Evolutionary conservation across 2,797 vertebrate genomes (phyloP), one percentile per base, ranked within the genome.

Genomic region (Austrolebias charrua): DNA sequence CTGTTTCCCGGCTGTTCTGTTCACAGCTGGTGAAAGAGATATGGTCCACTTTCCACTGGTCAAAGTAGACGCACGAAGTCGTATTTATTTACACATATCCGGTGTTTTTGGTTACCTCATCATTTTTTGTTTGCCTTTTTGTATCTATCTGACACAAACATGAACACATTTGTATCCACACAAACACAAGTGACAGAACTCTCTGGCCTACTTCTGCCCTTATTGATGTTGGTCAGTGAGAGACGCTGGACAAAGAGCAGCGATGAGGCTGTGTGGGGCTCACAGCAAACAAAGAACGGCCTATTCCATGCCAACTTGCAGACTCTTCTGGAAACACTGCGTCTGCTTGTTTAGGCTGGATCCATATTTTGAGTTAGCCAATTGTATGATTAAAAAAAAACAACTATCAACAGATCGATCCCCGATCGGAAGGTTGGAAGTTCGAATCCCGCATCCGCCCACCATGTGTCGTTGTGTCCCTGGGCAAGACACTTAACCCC

Each of bases 151-250:
- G 53, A 69, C 67, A 47, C 59, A 81, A 57, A 57, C 38, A 16
- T 38, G 49, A 33, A 60, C 60, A 43, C 63, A 62, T 35, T 55
- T 74, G 50, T 49, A 12, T 24, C 19, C 55, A 19, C 54, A 49
- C 63, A 64, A 58, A 62, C 78, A 71, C 69, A 73, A 46, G 63
- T 68, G 71, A 81, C 78, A 78, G 84, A 91, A 87, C 82, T 74
- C 82, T 86, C 88, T 90, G 89, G 88, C 89, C 86, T 89, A 84
- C 84, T 90, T 89, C 79, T 74, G 47, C 82, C 82, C 69, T 79
- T 89, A 90, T 89, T 89, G 88, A 88, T 90, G 86, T 84, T 82
- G 81, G 87, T 86, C 84, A 87, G 86, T 88, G 86, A 86, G 82
- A 88, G 79, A 73, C 74, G 5, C 72, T 63, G 75, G 78, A 87